Conservation (phyloP, 2,797 vertebrate species). For the Lagodon rhomboides region DNA sequence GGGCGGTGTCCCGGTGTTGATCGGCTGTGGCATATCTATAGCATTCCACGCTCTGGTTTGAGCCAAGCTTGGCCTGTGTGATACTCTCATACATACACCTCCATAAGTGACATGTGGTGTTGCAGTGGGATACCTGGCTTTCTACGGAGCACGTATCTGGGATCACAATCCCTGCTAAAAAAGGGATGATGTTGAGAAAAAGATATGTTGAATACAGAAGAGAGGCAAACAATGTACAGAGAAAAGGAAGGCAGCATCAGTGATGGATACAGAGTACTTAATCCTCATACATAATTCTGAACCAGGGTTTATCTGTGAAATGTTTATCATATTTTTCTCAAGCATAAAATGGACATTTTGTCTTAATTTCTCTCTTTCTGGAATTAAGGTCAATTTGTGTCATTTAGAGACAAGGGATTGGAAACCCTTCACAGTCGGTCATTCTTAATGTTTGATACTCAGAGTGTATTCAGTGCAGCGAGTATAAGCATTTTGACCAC, state of each 20-base stretch:
- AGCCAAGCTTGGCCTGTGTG: neutral
- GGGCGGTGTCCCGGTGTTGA: neutral
- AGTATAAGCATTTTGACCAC: too few relatives aligned
- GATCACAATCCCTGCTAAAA: conserved; percentile 1
- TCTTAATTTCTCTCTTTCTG: too few relatives aligned
- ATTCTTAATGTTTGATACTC: too few relatives aligned
- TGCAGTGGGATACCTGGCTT: neutral
- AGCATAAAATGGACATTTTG: too few relatives aligned
- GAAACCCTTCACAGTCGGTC: too few relatives aligned
- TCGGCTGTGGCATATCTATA: neutral
- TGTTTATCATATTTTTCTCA: too few relatives aligned
- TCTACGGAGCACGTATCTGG: neutral
- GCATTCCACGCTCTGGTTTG: neutral
- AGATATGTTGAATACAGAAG: neutral
- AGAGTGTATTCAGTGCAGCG: too few relatives aligned
- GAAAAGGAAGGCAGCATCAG: conserved; percentile 2
- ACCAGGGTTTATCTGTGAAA: too few relatives aligned
- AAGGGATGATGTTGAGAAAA: neutral
- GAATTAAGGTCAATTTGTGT: too few relatives aligned
- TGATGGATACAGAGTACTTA: conserved; percentile 27
- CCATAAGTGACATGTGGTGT: conserved; percentile 10
- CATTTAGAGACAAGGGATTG: too few relatives aligned
- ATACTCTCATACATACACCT: conserved; percentile 5
- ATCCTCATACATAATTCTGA: conserved; percentile 16
- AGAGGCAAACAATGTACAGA: neutral